Conservation (phyloP, 1,140 invertebrate species). For the Nasonia vitripennis region DNA sequence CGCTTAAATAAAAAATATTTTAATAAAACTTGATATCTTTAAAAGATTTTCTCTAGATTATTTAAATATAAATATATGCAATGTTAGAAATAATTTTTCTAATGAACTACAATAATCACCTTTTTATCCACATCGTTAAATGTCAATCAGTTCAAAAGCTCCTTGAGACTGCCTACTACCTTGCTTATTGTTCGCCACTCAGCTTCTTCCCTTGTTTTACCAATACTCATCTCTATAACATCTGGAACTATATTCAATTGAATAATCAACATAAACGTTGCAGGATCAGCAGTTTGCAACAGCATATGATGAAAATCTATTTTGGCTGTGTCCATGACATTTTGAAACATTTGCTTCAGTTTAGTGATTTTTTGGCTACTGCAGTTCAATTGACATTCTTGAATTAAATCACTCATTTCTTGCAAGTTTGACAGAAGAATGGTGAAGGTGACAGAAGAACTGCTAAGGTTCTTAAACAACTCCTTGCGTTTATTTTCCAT, state of each 20-base stretch:
- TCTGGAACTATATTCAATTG: constrained; percentile 11
- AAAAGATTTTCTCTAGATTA: no score
- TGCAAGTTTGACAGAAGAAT: background rate
- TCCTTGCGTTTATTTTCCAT: background rate
- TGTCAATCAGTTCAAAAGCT: background rate
- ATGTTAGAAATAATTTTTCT: background rate
- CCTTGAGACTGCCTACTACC: background rate
- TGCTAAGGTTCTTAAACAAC: background rate
- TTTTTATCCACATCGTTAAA: background rate
- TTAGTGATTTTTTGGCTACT: background rate
- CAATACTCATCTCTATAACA: constrained; percentile 18
- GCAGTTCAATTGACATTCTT: background rate
- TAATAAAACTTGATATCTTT: no score
- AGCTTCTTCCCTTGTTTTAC: constrained; percentile 11
- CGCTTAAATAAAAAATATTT: no score
- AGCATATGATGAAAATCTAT: constrained; percentile 26
- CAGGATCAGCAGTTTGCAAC: background rate
- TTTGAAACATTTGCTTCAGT: constrained; percentile 2
- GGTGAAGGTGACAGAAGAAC: background rate
- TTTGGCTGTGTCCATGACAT: background rate
- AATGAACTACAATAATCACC: background rate
- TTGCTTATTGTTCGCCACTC: constrained; percentile 8
- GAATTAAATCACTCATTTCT: background rate
- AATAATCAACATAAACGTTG: constrained; percentile 3
- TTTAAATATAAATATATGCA: no score